Evolutionary conservation across 2,797 vertebrate species (phyloP).

Genomic region (Halcyon smyrnensis): DNA sequence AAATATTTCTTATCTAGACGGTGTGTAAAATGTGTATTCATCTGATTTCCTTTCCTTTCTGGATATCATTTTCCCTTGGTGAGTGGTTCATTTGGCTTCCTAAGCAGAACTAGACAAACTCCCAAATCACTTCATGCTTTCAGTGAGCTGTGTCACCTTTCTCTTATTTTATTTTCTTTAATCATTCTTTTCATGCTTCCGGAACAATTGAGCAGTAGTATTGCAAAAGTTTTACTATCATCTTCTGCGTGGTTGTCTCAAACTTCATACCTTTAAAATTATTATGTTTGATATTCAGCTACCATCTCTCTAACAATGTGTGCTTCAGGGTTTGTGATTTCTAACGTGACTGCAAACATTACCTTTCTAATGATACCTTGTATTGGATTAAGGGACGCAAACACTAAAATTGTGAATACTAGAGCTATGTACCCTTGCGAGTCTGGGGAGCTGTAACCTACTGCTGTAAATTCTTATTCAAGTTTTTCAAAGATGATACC

Average conservation of each 20-base stretch:
- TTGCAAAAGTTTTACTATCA: neutral
- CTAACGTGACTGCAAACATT: neutral
- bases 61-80: slow-evolving; percentile 17
- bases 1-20: slow-evolving; percentile 57
- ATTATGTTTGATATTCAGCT: neutral
- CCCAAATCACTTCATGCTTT: slow-evolving; percentile 33
- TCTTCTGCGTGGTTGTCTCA: neutral
- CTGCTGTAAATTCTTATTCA: neutral
- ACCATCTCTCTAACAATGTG: neutral
- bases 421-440: neutral
- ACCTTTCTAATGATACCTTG: neutral
- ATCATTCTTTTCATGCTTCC: slow-evolving; percentile 9
- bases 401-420: neutral
- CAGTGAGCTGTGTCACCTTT: slow-evolving; percentile 19
- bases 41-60: slow-evolving; percentile 41
- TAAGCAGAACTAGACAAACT: slow-evolving; percentile 61
- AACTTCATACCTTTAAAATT: neutral
- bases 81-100: slow-evolving; percentile 37
- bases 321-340: neutral
- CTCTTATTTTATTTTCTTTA: slow-evolving; percentile 20
- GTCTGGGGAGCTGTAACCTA: neutral
- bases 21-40: slow-evolving; percentile 48
- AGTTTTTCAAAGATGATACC: neutral
- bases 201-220: neutral
- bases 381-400: neutral